These are phyloP conservation scores for Rhinopomastus cyanomelas DNA, from an alignment of 2,113 vertebrate genomes.

Conservation along the genomic window DNA sequence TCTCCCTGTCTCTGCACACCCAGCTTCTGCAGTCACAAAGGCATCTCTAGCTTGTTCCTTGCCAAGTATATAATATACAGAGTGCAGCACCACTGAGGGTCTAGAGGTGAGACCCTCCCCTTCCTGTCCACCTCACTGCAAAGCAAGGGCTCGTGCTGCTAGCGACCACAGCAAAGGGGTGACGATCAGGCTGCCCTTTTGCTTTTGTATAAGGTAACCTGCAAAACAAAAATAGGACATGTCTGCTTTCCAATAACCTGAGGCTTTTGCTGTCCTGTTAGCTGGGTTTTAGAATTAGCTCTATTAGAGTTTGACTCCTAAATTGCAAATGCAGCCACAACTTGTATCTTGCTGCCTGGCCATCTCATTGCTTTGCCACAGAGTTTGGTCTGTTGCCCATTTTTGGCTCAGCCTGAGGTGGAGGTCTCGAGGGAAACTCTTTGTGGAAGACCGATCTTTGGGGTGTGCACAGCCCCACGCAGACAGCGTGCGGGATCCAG, in stretches of 20 bases:
- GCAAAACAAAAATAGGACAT: not conserved
- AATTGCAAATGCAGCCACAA: not conserved
- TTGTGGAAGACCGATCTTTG: not conserved
- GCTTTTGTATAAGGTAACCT: not conserved
- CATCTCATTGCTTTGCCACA: rapidly evolving
- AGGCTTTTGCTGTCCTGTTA: not conserved
- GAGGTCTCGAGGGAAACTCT: not conserved
- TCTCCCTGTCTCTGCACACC: not conserved
- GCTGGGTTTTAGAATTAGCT: not conserved
- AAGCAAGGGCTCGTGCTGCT: not conserved
- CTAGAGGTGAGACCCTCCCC: not conserved
- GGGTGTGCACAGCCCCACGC: not conserved
- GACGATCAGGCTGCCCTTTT: not conserved
- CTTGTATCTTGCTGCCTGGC: rapidly evolving
- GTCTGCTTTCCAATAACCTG: not conserved
- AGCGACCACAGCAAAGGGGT: not conserved
- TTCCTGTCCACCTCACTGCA: not conserved
- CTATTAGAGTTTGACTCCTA: not conserved
- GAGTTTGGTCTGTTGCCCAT: not conserved
- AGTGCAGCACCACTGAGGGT: not conserved
- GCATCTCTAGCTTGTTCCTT: not conserved
- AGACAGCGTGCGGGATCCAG: not conserved
- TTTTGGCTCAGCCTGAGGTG: not conserved
- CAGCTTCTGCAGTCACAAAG: not conserved
- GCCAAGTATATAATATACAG: not conserved